Evolutionary conservation across 2,113 vertebrate genomes (phyloP), one percentile per base, ranked within the genome.

Genomic region (Misgurnus anguillicaudatus): DNA sequence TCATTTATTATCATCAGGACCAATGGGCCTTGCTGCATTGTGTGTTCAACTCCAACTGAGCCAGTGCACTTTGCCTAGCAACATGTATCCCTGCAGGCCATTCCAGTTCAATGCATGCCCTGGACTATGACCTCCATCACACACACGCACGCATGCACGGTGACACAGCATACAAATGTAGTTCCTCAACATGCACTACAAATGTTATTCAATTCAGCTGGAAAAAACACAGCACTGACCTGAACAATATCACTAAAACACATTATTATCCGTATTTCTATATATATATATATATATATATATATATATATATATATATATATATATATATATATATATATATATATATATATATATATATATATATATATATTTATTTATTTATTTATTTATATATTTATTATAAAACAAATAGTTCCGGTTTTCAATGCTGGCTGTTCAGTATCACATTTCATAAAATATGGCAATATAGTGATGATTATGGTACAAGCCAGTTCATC

Each of bases 1-100:
- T 85, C 83, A 87, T 87, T 87, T 83, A 87, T 87, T 83, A 85
- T 81, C 76, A 85, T 87, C 85, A 87, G 83, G 83, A 84, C 81
- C 81, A 79, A 81, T 82, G 77, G 85, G 77, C 72, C 83, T 79
- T 79, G 77, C 72, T 66, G 81, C 81, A 83, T 87, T 87, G 85
- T 87, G 71, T 57, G 64, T 61, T 62, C 57, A 80, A 69, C 81
- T 85, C 85, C 85, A 82, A 82, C 85, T 83, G 85, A 82, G 85
- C 73, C 68, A 73, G 66, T 83, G 82, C 81, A 78, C 77, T 85
- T 81, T 87, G 85, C 85, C 83, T 87, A 85, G 85, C 85, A 87
- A 87, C 83, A 74, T 58, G 79, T 65, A 73, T 77, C 65, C 83
- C 83, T 80, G 81, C 74, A 68, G 81, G 83, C 76, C 83, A 81